Conservation (phyloP, 2,113 vertebrate species). For the Phrynocephalus versicolor region DNA sequence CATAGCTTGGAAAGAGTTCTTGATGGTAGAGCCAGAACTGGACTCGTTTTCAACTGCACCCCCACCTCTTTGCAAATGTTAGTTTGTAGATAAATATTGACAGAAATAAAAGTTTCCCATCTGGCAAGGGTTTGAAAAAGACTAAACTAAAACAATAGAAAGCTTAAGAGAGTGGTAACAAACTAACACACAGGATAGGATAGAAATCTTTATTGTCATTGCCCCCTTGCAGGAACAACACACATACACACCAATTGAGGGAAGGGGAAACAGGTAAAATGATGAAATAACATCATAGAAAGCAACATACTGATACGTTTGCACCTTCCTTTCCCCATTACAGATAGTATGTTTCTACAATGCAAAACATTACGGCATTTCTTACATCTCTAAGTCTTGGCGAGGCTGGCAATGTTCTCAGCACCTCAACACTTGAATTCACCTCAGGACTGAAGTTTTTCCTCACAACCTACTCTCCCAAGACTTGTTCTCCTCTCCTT, state of each 20-base stretch:
- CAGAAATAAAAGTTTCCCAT: background rate
- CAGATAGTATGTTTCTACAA: too few species aligned
- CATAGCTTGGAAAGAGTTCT: background rate
- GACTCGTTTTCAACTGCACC: too few species aligned
- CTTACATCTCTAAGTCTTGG: background rate
- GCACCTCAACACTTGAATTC: background rate
- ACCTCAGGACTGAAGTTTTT: background rate
- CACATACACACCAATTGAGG: too few species aligned
- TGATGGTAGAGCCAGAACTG: background rate
- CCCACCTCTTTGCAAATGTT: background rate
- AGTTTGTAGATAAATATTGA: background rate
- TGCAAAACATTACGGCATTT: background rate
- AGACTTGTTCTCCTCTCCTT: background rate
- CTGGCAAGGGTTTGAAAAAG: background rate
- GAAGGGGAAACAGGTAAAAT: background rate
- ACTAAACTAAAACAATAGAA: background rate
- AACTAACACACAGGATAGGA: slow-evolving; percentile 15
- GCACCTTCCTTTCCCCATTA: background rate
- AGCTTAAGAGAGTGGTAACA: background rate
- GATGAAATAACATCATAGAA: slow-evolving; percentile 1
- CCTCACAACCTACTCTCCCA: too few species aligned
- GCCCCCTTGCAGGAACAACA: too few species aligned
- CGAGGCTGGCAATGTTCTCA: background rate
- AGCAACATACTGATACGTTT: background rate
- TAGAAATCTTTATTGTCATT: too few species aligned